Evolutionary conservation across 2,888 invertebrate genomes (phyloP).

Genomic region (Tribolium freemani): DNA sequence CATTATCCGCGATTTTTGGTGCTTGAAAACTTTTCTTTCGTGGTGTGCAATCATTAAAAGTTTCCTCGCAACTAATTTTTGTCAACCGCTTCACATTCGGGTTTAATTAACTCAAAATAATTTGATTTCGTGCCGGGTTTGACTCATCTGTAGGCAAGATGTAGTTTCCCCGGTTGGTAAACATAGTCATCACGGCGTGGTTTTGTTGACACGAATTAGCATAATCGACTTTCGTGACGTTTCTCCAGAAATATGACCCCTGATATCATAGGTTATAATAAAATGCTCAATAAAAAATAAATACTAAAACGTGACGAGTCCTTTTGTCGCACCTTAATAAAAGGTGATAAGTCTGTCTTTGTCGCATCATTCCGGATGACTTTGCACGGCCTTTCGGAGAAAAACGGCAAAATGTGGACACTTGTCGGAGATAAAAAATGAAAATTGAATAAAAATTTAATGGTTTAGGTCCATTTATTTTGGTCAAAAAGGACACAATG

Average conservation of each 20-base stretch:
- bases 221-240: conserved; percentile 6
- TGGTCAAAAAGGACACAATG: no score
- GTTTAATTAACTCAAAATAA: not conserved
- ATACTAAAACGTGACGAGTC: no score
- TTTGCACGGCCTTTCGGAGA: no score
- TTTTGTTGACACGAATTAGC: conserved; percentile 10
- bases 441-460: no score
- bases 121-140: no score
- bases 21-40: not conserved
- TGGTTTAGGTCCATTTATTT: no score
- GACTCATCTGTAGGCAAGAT: not conserved
- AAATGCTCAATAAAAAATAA: no score
- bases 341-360: no score
- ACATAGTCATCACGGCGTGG: conserved; percentile 10
- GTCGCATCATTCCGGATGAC: no score
- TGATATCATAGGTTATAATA: not conserved
- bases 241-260: conserved; percentile 1
- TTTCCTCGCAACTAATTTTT: not conserved
- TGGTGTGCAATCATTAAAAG: no score
- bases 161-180: not conserved
- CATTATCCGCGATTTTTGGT: conserved; percentile 11
- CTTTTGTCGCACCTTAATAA: no score
- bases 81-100: not conserved
- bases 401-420: no score
- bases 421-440: not conserved